phyloP scores from a whole-genome alignment of 64 coral and sea anemone species.

The Trachythela sp. region DNA sequence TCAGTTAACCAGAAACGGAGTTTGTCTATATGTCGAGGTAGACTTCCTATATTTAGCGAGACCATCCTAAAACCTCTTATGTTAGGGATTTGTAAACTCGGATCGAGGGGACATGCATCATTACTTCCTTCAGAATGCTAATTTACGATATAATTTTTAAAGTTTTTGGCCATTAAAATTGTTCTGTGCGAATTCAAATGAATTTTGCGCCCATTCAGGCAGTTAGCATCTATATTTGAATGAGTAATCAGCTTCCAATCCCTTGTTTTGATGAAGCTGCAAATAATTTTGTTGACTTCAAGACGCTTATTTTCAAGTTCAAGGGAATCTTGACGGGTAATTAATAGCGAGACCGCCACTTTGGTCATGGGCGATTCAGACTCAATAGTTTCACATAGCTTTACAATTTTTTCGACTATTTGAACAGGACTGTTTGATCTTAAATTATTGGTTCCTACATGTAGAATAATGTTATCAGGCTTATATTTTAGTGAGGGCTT shows the following conservation, averaged over 20 bases:
- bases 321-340: slow-evolving; percentile 13
- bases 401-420: background rate
- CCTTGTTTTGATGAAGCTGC: background rate
- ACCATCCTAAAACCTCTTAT: slow-evolving; percentile 31
- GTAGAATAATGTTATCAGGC: background rate
- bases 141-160: slow-evolving; percentile 22
- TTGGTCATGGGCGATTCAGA: slow-evolving; percentile 21
- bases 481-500: slow-evolving; percentile 6
- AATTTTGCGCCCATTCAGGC: slow-evolving; percentile 6
- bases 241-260: slow-evolving; percentile 1
- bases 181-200: slow-evolving; percentile 8
- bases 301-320: background rate
- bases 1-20: background rate
- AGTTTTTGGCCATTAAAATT: slow-evolving; percentile 22
- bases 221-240: slow-evolving; percentile 18
- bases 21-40: slow-evolving; percentile 22
- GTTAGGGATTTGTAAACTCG: too few relatives aligned
- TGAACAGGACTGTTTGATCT: background rate
- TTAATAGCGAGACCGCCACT: slow-evolving; percentile 27
- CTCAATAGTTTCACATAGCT: slow-evolving; percentile 20
- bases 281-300: slow-evolving; percentile 37
- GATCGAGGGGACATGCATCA: too few relatives aligned
- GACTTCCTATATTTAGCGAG: background rate
- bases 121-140: too few relatives aligned
- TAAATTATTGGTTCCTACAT: slow-evolving; percentile 30